phyloP scores from a whole-genome alignment of 1,140 invertebrate species.

The Drosophila virilis region DNA sequence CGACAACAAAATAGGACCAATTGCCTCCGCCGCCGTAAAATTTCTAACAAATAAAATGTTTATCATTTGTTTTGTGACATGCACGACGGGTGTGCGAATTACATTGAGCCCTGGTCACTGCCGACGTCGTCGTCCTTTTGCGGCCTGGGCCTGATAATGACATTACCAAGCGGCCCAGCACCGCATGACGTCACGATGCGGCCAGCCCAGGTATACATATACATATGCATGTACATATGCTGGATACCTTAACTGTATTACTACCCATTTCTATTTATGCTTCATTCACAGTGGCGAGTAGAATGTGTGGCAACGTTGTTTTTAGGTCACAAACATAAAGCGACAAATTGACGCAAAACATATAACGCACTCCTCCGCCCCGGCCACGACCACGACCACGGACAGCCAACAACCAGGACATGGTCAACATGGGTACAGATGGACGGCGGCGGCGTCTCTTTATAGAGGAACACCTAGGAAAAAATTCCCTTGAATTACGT shows the following conservation, averaged over 20 bases:
- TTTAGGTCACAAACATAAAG: slow-evolving; percentile 59
- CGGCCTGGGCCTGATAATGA: slow-evolving; percentile 75
- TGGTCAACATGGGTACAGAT: slow-evolving; percentile 49
- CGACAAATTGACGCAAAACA: slow-evolving; percentile 81
- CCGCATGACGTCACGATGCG: slow-evolving; percentile 61
- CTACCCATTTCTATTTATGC: slow-evolving; percentile 34
- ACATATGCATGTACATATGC: background rate
- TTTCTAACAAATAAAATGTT: slow-evolving; percentile 73
- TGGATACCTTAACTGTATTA: slow-evolving; percentile 40
- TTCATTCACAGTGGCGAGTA: slow-evolving; percentile 33
- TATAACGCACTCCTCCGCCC: slow-evolving; percentile 60
- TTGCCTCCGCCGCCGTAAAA: slow-evolving; percentile 37
- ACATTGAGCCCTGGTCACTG: slow-evolving; percentile 31
- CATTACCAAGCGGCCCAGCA: slow-evolving; percentile 58
- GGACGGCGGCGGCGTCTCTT: slow-evolving; percentile 53
- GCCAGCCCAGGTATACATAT: slow-evolving; percentile 33
- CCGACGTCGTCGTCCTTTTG: slow-evolving; percentile 48
- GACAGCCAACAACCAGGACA: slow-evolving; percentile 20
- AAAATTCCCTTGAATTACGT: slow-evolving; percentile 78
- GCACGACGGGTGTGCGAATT: slow-evolving; percentile 50
- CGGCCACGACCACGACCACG: background rate
- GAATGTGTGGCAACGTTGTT: slow-evolving; percentile 13
- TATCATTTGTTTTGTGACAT: slow-evolving; percentile 74
- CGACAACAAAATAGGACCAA: slow-evolving; percentile 55
- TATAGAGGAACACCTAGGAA: slow-evolving; percentile 59